Evolutionary conservation across 2,113 vertebrate genomes (phyloP), one percentile per base, ranked within the genome.

Genomic region (Struthidea cinerea): DNA sequence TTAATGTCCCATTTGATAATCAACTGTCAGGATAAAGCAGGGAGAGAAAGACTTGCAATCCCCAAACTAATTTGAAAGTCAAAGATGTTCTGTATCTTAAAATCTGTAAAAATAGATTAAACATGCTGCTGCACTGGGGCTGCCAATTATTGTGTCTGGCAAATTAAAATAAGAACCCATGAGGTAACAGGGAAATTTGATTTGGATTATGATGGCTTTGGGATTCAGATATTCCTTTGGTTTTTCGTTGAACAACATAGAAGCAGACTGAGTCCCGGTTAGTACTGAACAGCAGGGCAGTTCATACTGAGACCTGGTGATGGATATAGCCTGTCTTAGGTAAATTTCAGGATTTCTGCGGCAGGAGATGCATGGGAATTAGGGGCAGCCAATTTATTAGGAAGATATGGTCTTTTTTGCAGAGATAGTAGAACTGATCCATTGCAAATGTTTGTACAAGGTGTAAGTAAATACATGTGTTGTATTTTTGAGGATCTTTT

Each of bases 41-140:
- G 26, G 46, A 87, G 55, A 89, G 47, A 68, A 28, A 50, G 57
- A 70, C 20, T 71, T 7, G 2, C 24, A 80, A 84, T 52, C 68
- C 67, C 57, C 67, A 60, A 84, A 77, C 65, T 96, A 96, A 95
- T 96, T 94, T 96, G 64, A 87, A 94, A 96, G 73, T 94, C 84
- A 95, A 89, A 90, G 61, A 82, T 68, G 49, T 93, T 95, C 70
- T 79, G 28, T 94, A 88, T 96, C 90, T 95, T 89, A 76, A 92
- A 85, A 94, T 91, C 81, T 84, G 78, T 96, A 89, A 94, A 90
- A 96, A 91, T 64, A 95, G 75, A 94, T 96, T 91, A 94, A 91
- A 76, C 42, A 55, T 61, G 61, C 65, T 84, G 64, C 78, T 95
- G 78, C 79, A 71, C 73, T 79, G 69, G 77, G 73, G 17, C 82